phyloP scores from a whole-genome alignment of 2,888 invertebrate genomes.

The Ichneumoninae sp. region DNA sequence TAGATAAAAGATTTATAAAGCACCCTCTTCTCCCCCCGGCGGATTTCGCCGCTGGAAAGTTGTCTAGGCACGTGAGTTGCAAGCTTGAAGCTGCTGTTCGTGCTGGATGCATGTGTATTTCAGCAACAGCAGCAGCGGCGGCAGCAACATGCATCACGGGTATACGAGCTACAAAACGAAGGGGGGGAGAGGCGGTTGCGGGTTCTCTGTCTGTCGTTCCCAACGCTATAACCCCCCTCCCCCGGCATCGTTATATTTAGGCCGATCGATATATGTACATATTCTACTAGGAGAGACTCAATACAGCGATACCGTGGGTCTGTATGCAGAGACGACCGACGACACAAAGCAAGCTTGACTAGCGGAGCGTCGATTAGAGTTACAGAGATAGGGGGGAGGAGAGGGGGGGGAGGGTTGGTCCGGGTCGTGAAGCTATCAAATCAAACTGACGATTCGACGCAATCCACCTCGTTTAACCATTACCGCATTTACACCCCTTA shows the following conservation, averaged over 20 bases:
- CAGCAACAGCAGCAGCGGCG: conserved; percentile 33
- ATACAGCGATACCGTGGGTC: conserved; percentile 21
- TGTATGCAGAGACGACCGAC: conserved; percentile 14
- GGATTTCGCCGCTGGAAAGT: conserved; percentile 9
- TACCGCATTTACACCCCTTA: neutral
- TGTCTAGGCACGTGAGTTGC: conserved; percentile 11
- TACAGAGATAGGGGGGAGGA: neutral
- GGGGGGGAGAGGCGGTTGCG: neutral
- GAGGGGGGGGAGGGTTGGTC: neutral
- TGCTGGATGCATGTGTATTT: conserved; percentile 28
- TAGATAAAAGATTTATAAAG: conserved; percentile 3
- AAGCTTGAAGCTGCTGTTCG: neutral
- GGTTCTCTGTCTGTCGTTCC: conserved; percentile 58
- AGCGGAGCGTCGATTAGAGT: conserved; percentile 29
- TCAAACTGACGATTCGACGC: neutral
- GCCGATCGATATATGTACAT: conserved; percentile 82
- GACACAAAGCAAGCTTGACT: conserved; percentile 49
- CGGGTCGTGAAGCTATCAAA: conserved; percentile 12
- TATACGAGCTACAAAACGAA: conserved; percentile 12
- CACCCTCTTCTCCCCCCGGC: neutral
- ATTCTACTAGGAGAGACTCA: conserved; percentile 47
- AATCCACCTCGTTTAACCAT: conserved; percentile 1
- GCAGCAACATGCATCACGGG: conserved; percentile 34
- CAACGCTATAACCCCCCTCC: conserved; percentile 29
- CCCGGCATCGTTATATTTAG: conserved; percentile 80